Base-by-base conservation (phyloP, 2,113 vertebrate genomes). In the Puntigrus tetrazona region DNA sequence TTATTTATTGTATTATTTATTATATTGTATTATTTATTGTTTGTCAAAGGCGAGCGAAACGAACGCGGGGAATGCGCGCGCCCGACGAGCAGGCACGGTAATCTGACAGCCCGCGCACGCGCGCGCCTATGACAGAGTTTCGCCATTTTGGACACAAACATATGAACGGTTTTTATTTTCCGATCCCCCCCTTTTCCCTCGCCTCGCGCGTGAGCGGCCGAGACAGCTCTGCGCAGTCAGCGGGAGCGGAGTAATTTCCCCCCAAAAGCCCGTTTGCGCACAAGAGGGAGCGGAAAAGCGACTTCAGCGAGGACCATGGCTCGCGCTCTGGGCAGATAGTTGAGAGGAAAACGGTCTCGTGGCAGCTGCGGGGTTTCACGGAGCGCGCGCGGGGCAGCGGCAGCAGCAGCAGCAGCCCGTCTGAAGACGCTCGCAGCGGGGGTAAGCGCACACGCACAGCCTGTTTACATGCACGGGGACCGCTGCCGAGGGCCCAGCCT, bases 61-160 rank as follows among this genome's bases (percentile, higher is more conserved):
- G 38, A 29, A 27, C 18, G 9, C 7, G 31, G 0, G 27, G 25
- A 45, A 57, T n/a, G 29, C 78, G 78, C 52, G 84, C 61, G 1
- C 57, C 25, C 34, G 27, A 57, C 43, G 47, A 55, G 52, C 79
- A 77, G 34, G 75, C 36, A 50, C 47, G 43, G 69, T 43, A 81
- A 57, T 65, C 16, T 55, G 85, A 45, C 79, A 52, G 72, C 43
- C 27, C 59, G 69, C 84, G 84, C 78, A 50, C 83, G 78, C 83
- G 31, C 78, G 47, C 52, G 47, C 50, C 75, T 55, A 16, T 52
- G 43, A 69, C 79, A 55, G 38, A 90, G 89, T 92, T 88, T 92
- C 94, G 94, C 94, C 94, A 95, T 95, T 95, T 95, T 94, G 93
- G 93, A 92, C 93, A 88, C 89, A 93, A 94, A 93, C 45, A 93